phyloP scores from a whole-genome alignment of 2,113 vertebrate species.

The Salvelinus alpinus region DNA sequence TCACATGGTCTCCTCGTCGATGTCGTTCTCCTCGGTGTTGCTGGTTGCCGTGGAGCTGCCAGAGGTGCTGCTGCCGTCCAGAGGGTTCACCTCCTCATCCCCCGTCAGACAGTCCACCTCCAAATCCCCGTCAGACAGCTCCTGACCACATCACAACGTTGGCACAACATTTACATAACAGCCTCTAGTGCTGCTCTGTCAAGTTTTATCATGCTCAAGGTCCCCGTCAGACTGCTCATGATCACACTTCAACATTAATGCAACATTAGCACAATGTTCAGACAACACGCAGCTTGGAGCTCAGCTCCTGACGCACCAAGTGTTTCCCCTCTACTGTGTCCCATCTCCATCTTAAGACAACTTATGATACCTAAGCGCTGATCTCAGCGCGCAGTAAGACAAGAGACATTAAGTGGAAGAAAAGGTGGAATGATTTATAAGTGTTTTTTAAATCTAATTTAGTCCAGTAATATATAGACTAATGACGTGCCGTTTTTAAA shows the following conservation, averaged over 20 bases:
- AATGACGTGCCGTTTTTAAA: background rate
- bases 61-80: conserved; percentile 95
- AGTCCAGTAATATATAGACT: background rate
- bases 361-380: background rate
- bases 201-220: too few species aligned
- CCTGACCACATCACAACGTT: conserved; percentile 60
- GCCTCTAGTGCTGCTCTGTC: too few species aligned
- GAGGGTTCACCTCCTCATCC: conserved; percentile 91
- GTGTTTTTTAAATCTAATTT: background rate
- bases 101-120: conserved; percentile 91
- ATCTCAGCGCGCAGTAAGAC: too few species aligned
- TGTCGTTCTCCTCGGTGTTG: conserved; percentile 98
- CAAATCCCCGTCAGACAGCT: conserved; percentile 94
- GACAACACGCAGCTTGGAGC: background rate
- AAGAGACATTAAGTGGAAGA: background rate
- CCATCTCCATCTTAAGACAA: background rate
- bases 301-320: background rate
- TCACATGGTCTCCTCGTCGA: conserved; percentile 98
- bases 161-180: background rate
- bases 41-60: conserved; percentile 97
- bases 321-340: background rate
- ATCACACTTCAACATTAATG: too few species aligned
- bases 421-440: background rate
- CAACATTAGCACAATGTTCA: too few species aligned
- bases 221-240: too few species aligned